A percentile compares a stretch with the other conserved stretches of the same genome.
These are phyloP conservation scores for Halictus rubicundus DNA, from an alignment of 1,140 invertebrate species.

Conservation along the genomic window DNA sequence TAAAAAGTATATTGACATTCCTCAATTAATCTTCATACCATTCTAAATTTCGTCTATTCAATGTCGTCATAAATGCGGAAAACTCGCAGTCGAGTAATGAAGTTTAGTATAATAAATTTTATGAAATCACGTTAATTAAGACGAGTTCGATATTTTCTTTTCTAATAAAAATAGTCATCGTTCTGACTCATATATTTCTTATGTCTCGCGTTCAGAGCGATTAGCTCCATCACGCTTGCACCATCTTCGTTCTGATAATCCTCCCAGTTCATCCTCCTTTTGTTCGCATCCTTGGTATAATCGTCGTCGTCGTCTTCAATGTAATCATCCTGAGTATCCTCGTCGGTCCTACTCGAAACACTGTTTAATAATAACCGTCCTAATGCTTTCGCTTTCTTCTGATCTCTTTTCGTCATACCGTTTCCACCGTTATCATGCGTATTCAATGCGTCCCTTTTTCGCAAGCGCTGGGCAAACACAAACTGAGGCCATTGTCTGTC, in stretches of 20 bases:
- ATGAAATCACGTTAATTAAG: too few species aligned
- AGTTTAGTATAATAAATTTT: too few species aligned
- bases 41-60: too few species aligned
- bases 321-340: conserved; percentile 11
- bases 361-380: conserved; percentile 4
- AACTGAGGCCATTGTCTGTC: not conserved
- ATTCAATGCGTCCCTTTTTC: not conserved
- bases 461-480: not conserved
- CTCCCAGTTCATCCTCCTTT: conserved; percentile 11
- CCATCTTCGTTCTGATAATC: not conserved
- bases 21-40: too few species aligned
- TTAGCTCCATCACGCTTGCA: conserved; percentile 32
- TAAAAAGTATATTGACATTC: too few species aligned
- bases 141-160: not conserved
- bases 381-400: not conserved
- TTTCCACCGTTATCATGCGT: not conserved
- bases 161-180: not conserved
- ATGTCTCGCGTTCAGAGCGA: conserved; percentile 19
- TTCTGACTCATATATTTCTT: not conserved
- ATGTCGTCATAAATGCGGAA: too few species aligned
- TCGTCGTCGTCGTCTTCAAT: not conserved
- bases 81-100: too few species aligned
- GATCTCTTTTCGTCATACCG: not conserved
- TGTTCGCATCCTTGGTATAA: not conserved
- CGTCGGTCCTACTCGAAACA: not conserved